These are phyloP conservation scores for Pristionchus fissidentatus DNA, from an alignment of 2,888 invertebrate species.

Conservation along the genomic window DNA sequence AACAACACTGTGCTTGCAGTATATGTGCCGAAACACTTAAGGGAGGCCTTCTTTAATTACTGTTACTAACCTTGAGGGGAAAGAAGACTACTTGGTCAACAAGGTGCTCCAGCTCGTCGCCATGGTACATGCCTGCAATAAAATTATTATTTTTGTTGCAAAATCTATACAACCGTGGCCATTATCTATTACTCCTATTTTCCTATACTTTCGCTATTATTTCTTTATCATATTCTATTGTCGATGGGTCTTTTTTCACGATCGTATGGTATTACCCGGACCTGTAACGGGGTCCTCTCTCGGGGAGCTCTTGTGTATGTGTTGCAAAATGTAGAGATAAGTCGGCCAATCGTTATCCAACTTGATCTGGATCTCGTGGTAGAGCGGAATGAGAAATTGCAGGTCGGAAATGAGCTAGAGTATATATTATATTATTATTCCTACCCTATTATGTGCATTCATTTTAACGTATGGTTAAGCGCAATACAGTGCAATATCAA, in stretches of 20 bases:
- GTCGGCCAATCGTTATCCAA: slow-evolving; percentile 24
- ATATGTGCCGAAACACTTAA: too few relatives aligned
- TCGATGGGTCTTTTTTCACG: background rate
- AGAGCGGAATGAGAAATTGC: slow-evolving; percentile 61
- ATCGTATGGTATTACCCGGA: background rate
- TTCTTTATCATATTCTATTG: too few relatives aligned
- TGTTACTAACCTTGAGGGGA: slow-evolving; percentile 8
- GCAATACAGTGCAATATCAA: too few relatives aligned
- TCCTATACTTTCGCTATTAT: too few relatives aligned
- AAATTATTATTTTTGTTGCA: background rate
- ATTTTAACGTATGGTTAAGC: too few relatives aligned
- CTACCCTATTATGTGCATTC: too few relatives aligned
- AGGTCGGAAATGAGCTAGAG: slow-evolving; percentile 62
- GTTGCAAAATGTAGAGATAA: slow-evolving; percentile 29
- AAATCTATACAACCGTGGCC: too few relatives aligned
- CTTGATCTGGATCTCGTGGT: slow-evolving; percentile 63
- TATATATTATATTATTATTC: too few relatives aligned
- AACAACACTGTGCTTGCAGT: too few relatives aligned
- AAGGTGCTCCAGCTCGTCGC: slow-evolving; percentile 29
- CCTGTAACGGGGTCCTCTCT: slow-evolving; percentile 13
- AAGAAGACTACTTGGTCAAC: background rate
- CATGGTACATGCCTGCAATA: slow-evolving; percentile 31
- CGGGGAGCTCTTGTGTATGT: background rate
- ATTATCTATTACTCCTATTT: too few relatives aligned
- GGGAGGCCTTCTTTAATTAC: too few relatives aligned